These are phyloP conservation scores for Melanotaenia parkinsoni DNA, from an alignment of 2,797 vertebrate species.

Conservation along the genomic window DNA sequence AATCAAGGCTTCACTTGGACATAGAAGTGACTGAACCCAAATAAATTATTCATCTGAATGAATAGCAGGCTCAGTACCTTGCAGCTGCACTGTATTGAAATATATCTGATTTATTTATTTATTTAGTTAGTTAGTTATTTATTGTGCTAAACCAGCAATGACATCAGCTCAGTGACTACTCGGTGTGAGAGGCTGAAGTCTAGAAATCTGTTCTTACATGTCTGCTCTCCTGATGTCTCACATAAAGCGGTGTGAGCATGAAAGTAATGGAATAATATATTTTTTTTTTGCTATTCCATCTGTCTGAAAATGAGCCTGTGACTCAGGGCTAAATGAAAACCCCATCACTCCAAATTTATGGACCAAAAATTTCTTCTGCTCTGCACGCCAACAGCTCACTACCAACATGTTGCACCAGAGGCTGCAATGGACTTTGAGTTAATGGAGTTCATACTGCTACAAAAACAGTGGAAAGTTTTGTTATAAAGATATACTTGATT, in stretches of 20 bases:
- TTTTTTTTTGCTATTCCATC: conserved; percentile 42
- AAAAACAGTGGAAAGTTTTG: conserved; percentile 45
- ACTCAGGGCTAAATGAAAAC: conserved; percentile 57
- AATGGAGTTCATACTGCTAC: conserved; percentile 54
- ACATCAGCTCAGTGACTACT: conserved; percentile 31
- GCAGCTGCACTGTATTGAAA: conserved; percentile 40
- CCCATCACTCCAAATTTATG: conserved; percentile 67
- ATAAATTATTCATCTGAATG: conserved; percentile 39
- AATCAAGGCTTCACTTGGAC: conserved; percentile 17
- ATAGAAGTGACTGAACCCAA: conserved; percentile 9
- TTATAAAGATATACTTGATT: conserved; percentile 45
- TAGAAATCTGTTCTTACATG: conserved; percentile 4
- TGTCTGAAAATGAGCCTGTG: conserved; percentile 35
- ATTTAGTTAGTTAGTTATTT: neutral
- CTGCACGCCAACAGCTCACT: conserved; percentile 34
- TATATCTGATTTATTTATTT: neutral
- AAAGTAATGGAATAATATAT: conserved; percentile 24
- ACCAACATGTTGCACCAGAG: conserved; percentile 23
- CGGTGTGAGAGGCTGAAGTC: conserved; percentile 16
- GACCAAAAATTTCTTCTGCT: conserved; percentile 34
- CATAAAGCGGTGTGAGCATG: conserved; percentile 25
- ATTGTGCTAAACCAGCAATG: conserved; percentile 19
- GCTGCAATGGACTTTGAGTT: conserved; percentile 59
- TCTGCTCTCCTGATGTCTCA: conserved; percentile 14
- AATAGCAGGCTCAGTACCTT: conserved; percentile 24